Conservation (phyloP, 2,888 invertebrate species). For the Aphelenchoides bicaudatus region DNA sequence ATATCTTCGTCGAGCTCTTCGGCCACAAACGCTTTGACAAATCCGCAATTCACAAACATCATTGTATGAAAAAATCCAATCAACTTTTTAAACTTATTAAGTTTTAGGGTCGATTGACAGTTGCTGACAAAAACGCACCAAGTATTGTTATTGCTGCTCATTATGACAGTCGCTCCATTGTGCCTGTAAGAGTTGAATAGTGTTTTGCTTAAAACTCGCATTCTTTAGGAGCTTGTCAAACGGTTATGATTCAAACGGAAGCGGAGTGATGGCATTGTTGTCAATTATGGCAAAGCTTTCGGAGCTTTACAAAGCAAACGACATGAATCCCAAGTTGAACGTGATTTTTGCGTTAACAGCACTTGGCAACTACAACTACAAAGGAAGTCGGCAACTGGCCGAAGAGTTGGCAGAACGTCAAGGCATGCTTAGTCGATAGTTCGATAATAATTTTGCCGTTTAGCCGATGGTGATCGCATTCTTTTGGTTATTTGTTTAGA, state of each 20-base stretch:
- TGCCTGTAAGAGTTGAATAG: slow-evolving; percentile 71
- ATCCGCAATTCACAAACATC: slow-evolving; percentile 28
- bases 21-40: not conserved
- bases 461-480: slow-evolving; percentile 39
- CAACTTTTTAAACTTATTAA: not conserved
- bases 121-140: slow-evolving; percentile 66
- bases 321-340: slow-evolving; percentile 43
- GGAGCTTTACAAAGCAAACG: slow-evolving; percentile 9
- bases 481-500: slow-evolving; percentile 54
- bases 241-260: slow-evolving; percentile 88
- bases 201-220: slow-evolving; percentile 7
- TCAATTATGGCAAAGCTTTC: slow-evolving; percentile 69
- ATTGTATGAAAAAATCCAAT: slow-evolving; percentile 29
- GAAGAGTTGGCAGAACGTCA: slow-evolving; percentile 78
- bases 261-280: slow-evolving; percentile 80
- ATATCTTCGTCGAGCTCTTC: slow-evolving; percentile 28
- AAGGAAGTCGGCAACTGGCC: slow-evolving; percentile 90
- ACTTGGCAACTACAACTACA: slow-evolving; percentile 86
- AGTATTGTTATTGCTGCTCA: slow-evolving; percentile 86
- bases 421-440: slow-evolving; percentile 21
- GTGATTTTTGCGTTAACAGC: slow-evolving; percentile 79
- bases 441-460: slow-evolving; percentile 1
- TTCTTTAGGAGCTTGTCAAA: slow-evolving; percentile 76
- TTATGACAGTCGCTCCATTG: slow-evolving; percentile 83
- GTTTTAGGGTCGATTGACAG: slow-evolving; percentile 44